Evolutionary conservation across 2,797 vertebrate species (phyloP), one percentile per base, ranked within the genome.

Genomic region (Onychomys arenicola): DNA sequence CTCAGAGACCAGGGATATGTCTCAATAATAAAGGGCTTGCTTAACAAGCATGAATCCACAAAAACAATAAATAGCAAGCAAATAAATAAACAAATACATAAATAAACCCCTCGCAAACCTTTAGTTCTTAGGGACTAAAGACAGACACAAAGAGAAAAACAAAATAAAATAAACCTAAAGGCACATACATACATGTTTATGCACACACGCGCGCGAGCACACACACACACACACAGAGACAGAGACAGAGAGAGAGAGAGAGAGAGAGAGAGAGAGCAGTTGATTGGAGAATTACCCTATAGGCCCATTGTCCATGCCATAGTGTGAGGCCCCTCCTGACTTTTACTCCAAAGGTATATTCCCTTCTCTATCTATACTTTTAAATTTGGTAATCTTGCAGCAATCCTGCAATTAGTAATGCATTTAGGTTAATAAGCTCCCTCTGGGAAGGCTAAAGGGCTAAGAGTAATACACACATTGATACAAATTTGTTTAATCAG

Each of bases 401-500:
- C 89, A 90, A 69, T 67, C 49, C 89, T 57, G 92, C 95, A 94
- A 91, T 96, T 95, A 87, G 13, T 63, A 34, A 97, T 96, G 49
- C 55, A 91, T 94, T 96, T 85, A 67, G 88, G 92, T 97, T 93
- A 97, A 97, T 95, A 81, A 94, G 69, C 65, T 87, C 96, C 93
- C 92, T 87, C 63, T 92, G 76, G 67, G 81, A 91, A 67, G 78
- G 61, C 92, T 87, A 83, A 89, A 93, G 71, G 92, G 71, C 86
- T 91, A 92, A 89, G 52, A 92, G 83, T 92, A 81, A 92, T 83
- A 93, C 49, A 84, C 75, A 93, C 37, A 12, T 46, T n/a, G 57
- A 52, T 97, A 52, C 94, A 89, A 63, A 89, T 96, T 94, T 93
- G 34, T 97, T 95, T 97, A 96, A 96, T 96, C 94, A 89, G 83